Conservation (phyloP, 2,888 invertebrate genomes). For the Escarpia spicata region DNA sequence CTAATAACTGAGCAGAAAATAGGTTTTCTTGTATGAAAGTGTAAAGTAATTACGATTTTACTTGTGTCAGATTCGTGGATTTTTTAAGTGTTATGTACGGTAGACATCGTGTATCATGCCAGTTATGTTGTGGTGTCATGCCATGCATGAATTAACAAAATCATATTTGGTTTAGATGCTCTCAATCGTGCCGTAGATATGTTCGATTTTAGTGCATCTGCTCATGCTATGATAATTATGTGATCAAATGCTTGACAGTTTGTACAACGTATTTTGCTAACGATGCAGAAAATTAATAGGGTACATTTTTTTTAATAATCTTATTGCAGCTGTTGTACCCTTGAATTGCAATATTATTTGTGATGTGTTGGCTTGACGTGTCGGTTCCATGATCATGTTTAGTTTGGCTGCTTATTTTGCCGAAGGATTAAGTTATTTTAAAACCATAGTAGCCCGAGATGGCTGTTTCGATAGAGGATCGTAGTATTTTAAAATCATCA, state of each 20-base stretch:
- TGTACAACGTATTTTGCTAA: not conserved
- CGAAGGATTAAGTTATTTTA: constrained; percentile 9
- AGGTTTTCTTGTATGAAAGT: not conserved
- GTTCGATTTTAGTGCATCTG: not conserved
- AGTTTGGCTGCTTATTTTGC: not conserved
- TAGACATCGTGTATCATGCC: not conserved
- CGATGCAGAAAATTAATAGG: not conserved
- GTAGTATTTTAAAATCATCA: not conserved
- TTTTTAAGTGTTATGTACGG: not conserved
- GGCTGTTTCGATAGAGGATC: not conserved
- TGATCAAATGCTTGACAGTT: not conserved
- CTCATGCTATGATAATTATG: not conserved
- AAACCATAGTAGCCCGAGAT: not conserved
- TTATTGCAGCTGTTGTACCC: not conserved
- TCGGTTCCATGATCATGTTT: not conserved
- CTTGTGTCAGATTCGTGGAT: not conserved
- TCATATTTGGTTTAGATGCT: not conserved
- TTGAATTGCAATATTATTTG: not conserved
- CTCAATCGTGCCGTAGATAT: not conserved
- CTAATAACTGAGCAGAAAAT: not conserved
- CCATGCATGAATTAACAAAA: not conserved
- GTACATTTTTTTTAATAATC: not conserved
- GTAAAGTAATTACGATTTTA: not conserved
- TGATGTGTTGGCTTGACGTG: not conserved
- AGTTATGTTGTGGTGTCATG: too few species aligned